Conservation (phyloP, 2,113 vertebrate species). For the Sinocyclocheilus rhinocerous region DNA sequence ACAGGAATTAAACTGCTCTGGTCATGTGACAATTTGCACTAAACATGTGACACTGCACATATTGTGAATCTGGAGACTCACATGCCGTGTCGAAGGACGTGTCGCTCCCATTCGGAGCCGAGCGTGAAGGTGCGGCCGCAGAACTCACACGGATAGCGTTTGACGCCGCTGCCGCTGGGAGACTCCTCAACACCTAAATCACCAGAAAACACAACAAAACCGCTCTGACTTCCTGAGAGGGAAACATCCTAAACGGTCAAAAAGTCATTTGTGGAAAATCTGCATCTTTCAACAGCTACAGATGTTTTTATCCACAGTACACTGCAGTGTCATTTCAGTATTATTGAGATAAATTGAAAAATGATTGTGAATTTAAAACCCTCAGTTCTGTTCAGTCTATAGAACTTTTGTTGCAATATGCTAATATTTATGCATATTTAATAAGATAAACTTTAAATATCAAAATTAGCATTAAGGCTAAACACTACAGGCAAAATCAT, state of each 20-base stretch:
- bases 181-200: constrained; percentile 66
- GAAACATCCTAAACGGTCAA: background rate
- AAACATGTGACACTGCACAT: too few species aligned
- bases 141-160: constrained; percentile 94
- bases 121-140: constrained; percentile 94
- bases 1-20: too few species aligned
- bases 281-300: background rate
- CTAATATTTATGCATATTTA: background rate
- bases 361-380: too few species aligned
- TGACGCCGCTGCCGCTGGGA: constrained; percentile 72
- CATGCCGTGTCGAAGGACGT: constrained; percentile 96
- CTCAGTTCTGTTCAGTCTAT: too few species aligned
- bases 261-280: too few species aligned
- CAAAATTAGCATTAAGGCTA: too few species aligned
- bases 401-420: background rate
- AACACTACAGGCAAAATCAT: too few species aligned
- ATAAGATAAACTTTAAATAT: too few species aligned
- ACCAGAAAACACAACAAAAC: background rate
- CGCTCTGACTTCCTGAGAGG: background rate
- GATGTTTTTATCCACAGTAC: background rate
- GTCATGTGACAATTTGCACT: too few species aligned
- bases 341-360: too few species aligned
- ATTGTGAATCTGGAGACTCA: constrained; percentile 73
- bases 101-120: constrained; percentile 92
- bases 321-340: background rate